Evolutionary conservation across 2,113 vertebrate species (phyloP), one percentile per base, ranked within the genome.

Genomic region (Dissostichus mawsoni): DNA sequence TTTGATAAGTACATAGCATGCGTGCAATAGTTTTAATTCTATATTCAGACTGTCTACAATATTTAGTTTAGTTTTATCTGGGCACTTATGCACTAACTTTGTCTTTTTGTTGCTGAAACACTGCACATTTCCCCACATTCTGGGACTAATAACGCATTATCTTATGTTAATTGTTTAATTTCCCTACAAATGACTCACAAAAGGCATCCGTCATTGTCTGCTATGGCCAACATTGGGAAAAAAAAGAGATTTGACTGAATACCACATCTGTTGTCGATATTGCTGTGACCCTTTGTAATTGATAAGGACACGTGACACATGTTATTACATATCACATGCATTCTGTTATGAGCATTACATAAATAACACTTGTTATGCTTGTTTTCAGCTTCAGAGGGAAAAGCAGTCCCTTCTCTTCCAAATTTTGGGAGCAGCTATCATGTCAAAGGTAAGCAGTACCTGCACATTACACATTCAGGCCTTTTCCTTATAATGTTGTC

Each of bases 341-440:
- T 8, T 12, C 0, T 52, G 20, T 63, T 44, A 41, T 8, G 36
- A 41, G 36, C 7, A 1, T 41, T 41, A 41, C 5, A 41, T 41
- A 41, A 41, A 41, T 41, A 62, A 44, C 13, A 41, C 16, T 13
- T 50, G 0, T 11, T 25, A 44, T 11, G 33, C 16, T 13, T 50
- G 23, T 66, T 89, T 92, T 3, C 79, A 96, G 96, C 76, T 52
- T 47, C 75, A 66, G 90, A 95, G 10, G 14, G 69, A 57, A 94
- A 88, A 57, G 17, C 87, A 2, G 70, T 95, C 25, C 90, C 53
- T 10, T 11, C 74, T 0, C 73, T 72, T 52, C 95, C 95, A 53
- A 83, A 93, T 36, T 96, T 97, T 0, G 96, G 96, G 2, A 89
- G 83, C 53, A 79, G 88, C 67, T 96, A 97, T 87, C 96, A 96